These are phyloP conservation scores for Rhinolophus ferrumequinum DNA, from an alignment of 2,113 vertebrate species.

Conservation along the genomic window DNA sequence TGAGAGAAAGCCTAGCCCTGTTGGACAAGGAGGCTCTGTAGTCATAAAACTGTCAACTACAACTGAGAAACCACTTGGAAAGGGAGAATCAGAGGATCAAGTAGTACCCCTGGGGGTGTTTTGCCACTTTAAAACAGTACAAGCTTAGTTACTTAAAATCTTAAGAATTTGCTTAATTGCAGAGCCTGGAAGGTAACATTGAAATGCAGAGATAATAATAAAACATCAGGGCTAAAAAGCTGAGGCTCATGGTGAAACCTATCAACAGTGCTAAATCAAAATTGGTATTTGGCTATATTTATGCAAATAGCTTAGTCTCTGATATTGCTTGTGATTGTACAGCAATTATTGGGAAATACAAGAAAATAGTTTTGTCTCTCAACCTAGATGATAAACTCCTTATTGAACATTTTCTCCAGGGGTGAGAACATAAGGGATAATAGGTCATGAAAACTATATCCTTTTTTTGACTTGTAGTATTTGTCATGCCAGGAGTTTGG, in stretches of 20 bases:
- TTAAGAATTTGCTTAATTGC: constrained; percentile 71
- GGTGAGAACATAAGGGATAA: constrained; percentile 10
- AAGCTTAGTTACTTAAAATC: constrained; percentile 80
- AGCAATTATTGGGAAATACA: constrained; percentile 39
- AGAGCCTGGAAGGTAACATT: constrained; percentile 72
- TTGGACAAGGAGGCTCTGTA: constrained; percentile 63
- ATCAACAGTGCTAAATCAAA: constrained; percentile 44
- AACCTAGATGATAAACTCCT: background rate
- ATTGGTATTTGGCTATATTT: constrained; percentile 58
- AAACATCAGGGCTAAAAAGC: constrained; percentile 59
- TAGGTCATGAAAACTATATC: constrained; percentile 5
- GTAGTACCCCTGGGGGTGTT: constrained; percentile 73
- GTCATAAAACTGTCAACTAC: constrained; percentile 77
- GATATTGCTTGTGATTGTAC: constrained; percentile 64
- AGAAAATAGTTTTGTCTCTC: constrained; percentile 27
- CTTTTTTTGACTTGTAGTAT: background rate
- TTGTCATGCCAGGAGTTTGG: background rate
- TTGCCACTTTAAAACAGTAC: constrained; percentile 78
- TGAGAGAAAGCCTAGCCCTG: constrained; percentile 75
- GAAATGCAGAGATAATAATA: constrained; percentile 79
- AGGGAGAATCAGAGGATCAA: constrained; percentile 77
- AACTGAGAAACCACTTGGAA: constrained; percentile 71
- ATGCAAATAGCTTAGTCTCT: constrained; percentile 65
- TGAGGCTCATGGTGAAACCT: constrained; percentile 54
- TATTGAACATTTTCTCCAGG: constrained; percentile 30